Conservation (phyloP, 1,140 invertebrate genomes). For the Drosophila lacertosa region DNA sequence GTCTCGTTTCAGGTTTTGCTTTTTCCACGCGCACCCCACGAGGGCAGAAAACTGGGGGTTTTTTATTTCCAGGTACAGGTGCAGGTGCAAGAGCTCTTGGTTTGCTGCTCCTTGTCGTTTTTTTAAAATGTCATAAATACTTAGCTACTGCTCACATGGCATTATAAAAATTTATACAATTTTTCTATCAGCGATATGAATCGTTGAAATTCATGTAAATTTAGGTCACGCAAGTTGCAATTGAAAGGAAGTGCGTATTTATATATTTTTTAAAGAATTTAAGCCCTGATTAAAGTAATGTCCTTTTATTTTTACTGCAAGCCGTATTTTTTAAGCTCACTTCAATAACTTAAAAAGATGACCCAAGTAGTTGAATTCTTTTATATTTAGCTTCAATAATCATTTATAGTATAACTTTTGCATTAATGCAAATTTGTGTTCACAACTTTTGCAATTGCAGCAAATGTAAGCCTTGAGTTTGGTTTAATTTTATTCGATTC, state of each 20-base stretch:
- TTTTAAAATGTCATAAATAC: conserved; percentile 74
- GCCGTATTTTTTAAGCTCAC: too few relatives aligned
- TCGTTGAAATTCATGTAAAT: not conserved
- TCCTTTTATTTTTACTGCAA: too few relatives aligned
- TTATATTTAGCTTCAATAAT: too few relatives aligned
- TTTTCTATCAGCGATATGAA: not conserved
- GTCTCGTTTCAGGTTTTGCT: conserved; percentile 65
- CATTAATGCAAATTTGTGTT: too few relatives aligned
- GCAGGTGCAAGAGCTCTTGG: conserved; percentile 5
- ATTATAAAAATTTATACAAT: conserved; percentile 10
- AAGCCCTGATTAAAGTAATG: too few relatives aligned
- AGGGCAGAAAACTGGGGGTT: conserved; percentile 5
- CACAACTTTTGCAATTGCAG: not conserved
- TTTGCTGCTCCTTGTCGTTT: conserved; percentile 35
- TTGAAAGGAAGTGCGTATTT: not conserved
- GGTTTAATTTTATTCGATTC: conserved; percentile 10
- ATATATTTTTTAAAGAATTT: too few relatives aligned
- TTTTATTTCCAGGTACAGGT: conserved; percentile 1
- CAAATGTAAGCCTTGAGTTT: conserved; percentile 1
- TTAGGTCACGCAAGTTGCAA: not conserved
- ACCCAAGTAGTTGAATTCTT: too few relatives aligned
- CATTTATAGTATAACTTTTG: too few relatives aligned
- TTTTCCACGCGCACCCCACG: conserved; percentile 23
- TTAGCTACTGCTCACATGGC: conserved; percentile 18
- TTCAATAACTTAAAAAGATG: too few relatives aligned